Base-by-base conservation (phyloP, 2,888 invertebrate genomes). In the Hololepta plana region DNA sequence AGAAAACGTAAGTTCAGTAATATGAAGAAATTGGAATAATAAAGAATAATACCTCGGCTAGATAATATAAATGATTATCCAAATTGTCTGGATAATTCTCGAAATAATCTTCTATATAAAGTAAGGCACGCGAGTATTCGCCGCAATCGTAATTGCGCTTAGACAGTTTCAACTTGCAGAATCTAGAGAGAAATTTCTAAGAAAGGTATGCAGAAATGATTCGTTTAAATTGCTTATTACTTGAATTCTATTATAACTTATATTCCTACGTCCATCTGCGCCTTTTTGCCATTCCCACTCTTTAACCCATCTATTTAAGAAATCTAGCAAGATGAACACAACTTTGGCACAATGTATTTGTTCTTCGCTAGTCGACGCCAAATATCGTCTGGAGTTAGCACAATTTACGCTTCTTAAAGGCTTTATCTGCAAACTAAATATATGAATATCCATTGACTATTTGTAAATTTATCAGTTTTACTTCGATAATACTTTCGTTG, bases 51-150 rank as follows among this genome's bases (percentile, higher is more conserved):
- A n/a, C n/a, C n/a, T n/a, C n/a, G n/a, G n/a, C n/a, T n/a, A n/a
- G n/a, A n/a, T n/a, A n/a, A n/a, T n/a, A 62, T 23, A 76, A 49
- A 35, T 72, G 67, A 5, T 67, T 62, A 33, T 68, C 62, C 35
- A 70, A 47, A 8, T 58, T 54, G 1, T 53, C 46, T 6, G 60
- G 57, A 27, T 64, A 57, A 24, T 64, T 62, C 13, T 60, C 62
- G 53, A 81, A 71, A 35, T 77, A 72, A 32, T 71, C 55, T 43
- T 84, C 82, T 12, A 82, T 47, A 43, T 79, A 80, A 52, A 77
- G 70, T 15, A 82, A 41, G 0, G 81, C 72, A 12, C 82, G 60
- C 24, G 79, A 71, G 40, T 74, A 66, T 42, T 82, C 81, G 1
- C 71, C 72, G 27, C 75, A 77, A 9, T 68, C 62, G 39, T 72